Evolutionary conservation across 2,113 vertebrate species (phyloP).

Genomic region (Alosa alosa): DNA sequence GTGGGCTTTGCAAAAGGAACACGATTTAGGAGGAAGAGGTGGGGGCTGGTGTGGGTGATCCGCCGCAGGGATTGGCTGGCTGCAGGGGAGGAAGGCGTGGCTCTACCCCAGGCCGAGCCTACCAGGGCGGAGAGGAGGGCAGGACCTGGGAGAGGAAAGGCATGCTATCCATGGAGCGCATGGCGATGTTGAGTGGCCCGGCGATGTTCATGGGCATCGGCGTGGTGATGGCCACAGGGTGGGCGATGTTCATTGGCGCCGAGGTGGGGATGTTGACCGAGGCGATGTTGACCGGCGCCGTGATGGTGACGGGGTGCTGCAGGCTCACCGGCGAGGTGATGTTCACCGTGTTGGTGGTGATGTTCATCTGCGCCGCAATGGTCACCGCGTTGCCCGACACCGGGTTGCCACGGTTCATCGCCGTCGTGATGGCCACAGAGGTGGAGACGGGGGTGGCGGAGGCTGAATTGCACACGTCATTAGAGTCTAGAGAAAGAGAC

Average conservation of each 20-base stretch:
- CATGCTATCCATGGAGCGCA: constrained; percentile 96
- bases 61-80: neutral
- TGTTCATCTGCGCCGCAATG: constrained; percentile 93
- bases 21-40: neutral
- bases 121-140: constrained; percentile 93
- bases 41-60: neutral
- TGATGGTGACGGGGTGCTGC: constrained; percentile 85
- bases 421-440: constrained; percentile 64
- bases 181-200: constrained; percentile 85
- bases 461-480: constrained; percentile 89
- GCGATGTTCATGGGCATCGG: constrained; percentile 76
- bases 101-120: constrained; percentile 4
- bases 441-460: constrained; percentile 71
- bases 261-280: constrained; percentile 82
- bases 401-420: constrained; percentile 59
- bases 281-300: constrained; percentile 84
- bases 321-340: constrained; percentile 88
- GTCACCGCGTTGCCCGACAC: constrained; percentile 80
- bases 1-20: neutral
- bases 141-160: constrained; percentile 95
- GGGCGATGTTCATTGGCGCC: constrained; percentile 85
- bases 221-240: constrained; percentile 73
- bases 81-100: constrained; percentile 41
- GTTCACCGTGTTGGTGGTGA: constrained; percentile 93
- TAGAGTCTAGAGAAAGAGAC: constrained; percentile 79